Evolutionary conservation across 1,140 invertebrate genomes (phyloP).

Genomic region (Leptonema lineaticorne): DNA sequence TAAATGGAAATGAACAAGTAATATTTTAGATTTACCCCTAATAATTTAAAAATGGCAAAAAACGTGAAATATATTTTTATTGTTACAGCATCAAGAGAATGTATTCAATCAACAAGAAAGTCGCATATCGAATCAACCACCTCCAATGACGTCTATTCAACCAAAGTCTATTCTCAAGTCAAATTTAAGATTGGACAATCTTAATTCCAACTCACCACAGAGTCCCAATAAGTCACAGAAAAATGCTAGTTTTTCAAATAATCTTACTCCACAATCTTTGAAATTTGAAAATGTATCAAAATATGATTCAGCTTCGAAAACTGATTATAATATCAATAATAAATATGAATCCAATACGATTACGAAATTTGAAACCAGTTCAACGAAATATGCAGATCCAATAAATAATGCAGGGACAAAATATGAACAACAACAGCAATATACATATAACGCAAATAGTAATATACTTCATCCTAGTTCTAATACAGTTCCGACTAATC

Average conservation of each 20-base stretch:
- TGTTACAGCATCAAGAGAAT: slow-evolving; percentile 28
- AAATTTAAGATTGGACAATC: slow-evolving; percentile 57
- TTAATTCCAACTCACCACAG: slow-evolving; percentile 56
- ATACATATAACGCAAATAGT: slow-evolving; percentile 29
- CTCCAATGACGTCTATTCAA: slow-evolving; percentile 44
- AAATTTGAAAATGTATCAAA: slow-evolving; percentile 38
- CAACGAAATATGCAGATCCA: slow-evolving; percentile 20
- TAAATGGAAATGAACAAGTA: slow-evolving; percentile 31
- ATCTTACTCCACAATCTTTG: slow-evolving; percentile 39
- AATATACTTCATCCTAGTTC: slow-evolving; percentile 25
- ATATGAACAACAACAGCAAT: slow-evolving; percentile 36
- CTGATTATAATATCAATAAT: slow-evolving; percentile 38
- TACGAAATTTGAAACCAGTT: slow-evolving; percentile 14
- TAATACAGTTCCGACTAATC: slow-evolving; percentile 26
- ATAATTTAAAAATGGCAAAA: background rate
- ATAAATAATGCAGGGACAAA: slow-evolving; percentile 19
- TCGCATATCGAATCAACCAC: slow-evolving; percentile 43
- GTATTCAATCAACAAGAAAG: slow-evolving; percentile 41
- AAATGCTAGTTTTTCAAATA: slow-evolving; percentile 39
- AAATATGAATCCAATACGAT: slow-evolving; percentile 27
- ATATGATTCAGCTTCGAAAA: slow-evolving; percentile 32
- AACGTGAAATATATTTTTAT: background rate
- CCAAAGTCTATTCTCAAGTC: slow-evolving; percentile 55
- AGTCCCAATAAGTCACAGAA: slow-evolving; percentile 44
- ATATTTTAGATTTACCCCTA: background rate